Base-by-base conservation (phyloP, 2,797 vertebrate species). In the Clarias fuscus region DNA sequence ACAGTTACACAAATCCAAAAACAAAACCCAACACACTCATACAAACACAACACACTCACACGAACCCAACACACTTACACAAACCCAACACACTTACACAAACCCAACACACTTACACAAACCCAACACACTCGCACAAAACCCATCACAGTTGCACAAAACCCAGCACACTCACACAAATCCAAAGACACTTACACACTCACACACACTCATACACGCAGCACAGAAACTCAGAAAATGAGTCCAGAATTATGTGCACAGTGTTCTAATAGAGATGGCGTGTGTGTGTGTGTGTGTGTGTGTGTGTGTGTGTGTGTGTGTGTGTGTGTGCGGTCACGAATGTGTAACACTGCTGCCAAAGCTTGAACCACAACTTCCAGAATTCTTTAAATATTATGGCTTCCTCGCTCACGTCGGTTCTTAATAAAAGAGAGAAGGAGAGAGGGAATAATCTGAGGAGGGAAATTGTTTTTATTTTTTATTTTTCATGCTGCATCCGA, bases 51-150 rank as follows among this genome's bases (percentile, higher is more conserved):
- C 62, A 64, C 62, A 2, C 24, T 15, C 30, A 18, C 15, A 30
- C 40, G 1, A 43, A 40, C 65, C 65, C 30, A 33, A 87, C 90
- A 90, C 90, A 82, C 84, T 91, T 87, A 85, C 88, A 56, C 71
- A 68, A 5, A 37, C 27, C 15, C 15, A 70, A 70, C 65, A 70
- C 65, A 67, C 27, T 17, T 1, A 8, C n/a, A 11, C 64, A 15
- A 30, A 67, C 65, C 65, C 65, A 14, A 17, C 65, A 67, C 27
- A 5, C 13, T 30, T 14, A 17, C 1, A 0, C 30, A 43, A 70
- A 40, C 18, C 71, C 3, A 30, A 65, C 84, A 53, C 61, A 67
- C 43, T 43, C 27, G 5, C 0, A 37, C 14, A 7, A 43, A 70
- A 40, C 18, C 71, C 3, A 30, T 56, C 84, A 53, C 61, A 67